Percentiles rank a stretch among this genome's conserved stretches.
These are phyloP conservation scores for Zaprionus lineosus DNA, from an alignment of 2,888 invertebrate species.

Conservation along the genomic window DNA sequence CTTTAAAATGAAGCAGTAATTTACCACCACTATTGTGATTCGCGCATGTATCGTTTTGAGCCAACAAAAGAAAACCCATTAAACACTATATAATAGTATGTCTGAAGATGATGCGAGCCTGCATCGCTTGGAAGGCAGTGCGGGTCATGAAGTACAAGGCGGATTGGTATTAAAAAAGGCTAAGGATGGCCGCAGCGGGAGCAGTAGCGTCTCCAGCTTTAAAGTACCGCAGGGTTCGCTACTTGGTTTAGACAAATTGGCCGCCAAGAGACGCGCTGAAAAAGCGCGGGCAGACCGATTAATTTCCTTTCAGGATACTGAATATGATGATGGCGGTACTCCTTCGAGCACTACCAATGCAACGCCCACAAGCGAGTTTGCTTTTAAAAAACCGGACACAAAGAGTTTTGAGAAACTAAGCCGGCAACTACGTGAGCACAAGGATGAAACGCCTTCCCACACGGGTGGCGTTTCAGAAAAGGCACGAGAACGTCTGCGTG, in stretches of 20 bases:
- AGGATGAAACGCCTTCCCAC: constrained; percentile 96
- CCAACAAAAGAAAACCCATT: constrained; percentile 33
- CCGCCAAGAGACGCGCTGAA: constrained; percentile 88
- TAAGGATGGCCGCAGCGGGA: constrained; percentile 75
- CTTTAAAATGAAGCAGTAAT: constrained; percentile 18
- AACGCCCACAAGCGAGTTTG: constrained; percentile 68
- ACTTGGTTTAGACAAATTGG: constrained; percentile 92
- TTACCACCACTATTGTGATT: constrained; percentile 38
- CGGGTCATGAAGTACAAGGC: constrained; percentile 85
- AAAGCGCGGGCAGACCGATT: constrained; percentile 86
- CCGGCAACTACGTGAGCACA: constrained; percentile 89
- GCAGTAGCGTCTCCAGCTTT: constrained; percentile 83
- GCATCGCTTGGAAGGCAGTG: constrained; percentile 89
- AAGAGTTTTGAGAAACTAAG: constrained; percentile 80
- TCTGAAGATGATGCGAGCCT: constrained; percentile 81
- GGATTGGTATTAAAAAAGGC: constrained; percentile 88
- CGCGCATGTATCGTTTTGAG: constrained; percentile 54
- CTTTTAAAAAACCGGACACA: constrained; percentile 81
- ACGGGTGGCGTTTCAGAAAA: constrained; percentile 93
- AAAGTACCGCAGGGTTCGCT: constrained; percentile 90
- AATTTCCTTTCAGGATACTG: constrained; percentile 86
- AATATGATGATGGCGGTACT: constrained; percentile 83
- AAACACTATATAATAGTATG: constrained; percentile 33
- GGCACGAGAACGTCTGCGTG: constrained; percentile 87
- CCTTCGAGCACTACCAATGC: constrained; percentile 35